These are phyloP conservation scores for Pseudeuparius sepicola DNA, from an alignment of 2,888 invertebrate species.

Conservation along the genomic window DNA sequence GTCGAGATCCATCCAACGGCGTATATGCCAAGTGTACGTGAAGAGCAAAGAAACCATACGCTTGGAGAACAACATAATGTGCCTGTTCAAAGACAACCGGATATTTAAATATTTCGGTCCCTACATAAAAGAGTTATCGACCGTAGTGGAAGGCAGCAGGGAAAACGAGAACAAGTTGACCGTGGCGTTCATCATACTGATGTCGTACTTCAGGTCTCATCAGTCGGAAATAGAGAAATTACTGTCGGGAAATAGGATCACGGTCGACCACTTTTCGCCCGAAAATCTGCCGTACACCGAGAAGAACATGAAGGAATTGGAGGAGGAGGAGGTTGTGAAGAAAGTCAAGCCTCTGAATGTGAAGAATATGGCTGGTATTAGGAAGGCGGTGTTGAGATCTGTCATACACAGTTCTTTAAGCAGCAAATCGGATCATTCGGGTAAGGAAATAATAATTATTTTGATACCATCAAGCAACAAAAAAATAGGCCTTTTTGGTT, in stretches of 20 bases:
- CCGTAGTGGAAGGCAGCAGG: too few species aligned
- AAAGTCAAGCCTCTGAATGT: slow-evolving; percentile 18
- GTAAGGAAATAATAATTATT: slow-evolving; percentile 16
- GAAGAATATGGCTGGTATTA: slow-evolving; percentile 47
- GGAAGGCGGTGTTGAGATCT: slow-evolving; percentile 44
- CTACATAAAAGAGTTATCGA: too few species aligned
- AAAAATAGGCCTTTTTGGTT: too few species aligned
- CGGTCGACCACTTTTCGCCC: slow-evolving; percentile 25
- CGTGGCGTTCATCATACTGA: too few species aligned
- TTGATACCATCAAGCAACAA: too few species aligned
- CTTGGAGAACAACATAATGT: too few species aligned
- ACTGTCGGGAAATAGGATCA: slow-evolving; percentile 23
- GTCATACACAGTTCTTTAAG: slow-evolving; percentile 58
- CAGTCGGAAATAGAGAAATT: slow-evolving; percentile 22
- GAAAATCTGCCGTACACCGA: slow-evolving; percentile 18
- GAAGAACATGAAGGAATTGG: slow-evolving; percentile 13
- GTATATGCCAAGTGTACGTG: too few species aligned
- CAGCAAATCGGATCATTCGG: slow-evolving; percentile 36
- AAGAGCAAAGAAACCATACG: too few species aligned
- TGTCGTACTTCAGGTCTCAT: slow-evolving; percentile 25
- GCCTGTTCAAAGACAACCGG: too few species aligned
- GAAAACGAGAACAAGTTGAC: too few species aligned
- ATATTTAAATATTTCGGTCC: too few species aligned
- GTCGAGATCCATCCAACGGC: background rate
- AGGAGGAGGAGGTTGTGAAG: slow-evolving; percentile 16